These are phyloP conservation scores for Agapostemon virescens DNA, from an alignment of 2,888 invertebrate species.

Conservation along the genomic window DNA sequence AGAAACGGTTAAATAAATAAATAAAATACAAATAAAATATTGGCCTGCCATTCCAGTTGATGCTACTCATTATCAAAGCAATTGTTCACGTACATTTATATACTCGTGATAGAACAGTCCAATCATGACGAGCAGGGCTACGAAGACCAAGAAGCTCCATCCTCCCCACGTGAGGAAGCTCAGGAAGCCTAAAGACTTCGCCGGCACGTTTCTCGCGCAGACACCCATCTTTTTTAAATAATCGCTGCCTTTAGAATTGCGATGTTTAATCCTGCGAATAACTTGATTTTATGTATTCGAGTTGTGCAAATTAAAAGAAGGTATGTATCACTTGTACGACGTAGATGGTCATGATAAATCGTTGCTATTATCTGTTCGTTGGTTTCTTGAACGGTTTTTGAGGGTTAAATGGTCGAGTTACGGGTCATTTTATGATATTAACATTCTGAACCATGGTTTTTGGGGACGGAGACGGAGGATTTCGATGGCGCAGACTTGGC, in stretches of 20 bases:
- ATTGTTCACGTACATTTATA: conserved; percentile 36
- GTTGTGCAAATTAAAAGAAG: background rate
- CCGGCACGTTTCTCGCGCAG: conserved; percentile 37
- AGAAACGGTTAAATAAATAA: background rate
- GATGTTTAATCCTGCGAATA: background rate
- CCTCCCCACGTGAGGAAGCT: conserved; percentile 66
- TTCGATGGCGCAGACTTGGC: background rate
- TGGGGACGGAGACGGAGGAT: background rate
- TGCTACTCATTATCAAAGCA: background rate
- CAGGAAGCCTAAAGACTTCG: too few species aligned
- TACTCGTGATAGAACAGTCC: conserved; percentile 58
- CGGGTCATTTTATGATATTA: background rate
- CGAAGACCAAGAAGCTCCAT: conserved; percentile 67
- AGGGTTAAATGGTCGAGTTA: background rate
- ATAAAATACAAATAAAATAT: background rate
- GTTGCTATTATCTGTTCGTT: background rate
- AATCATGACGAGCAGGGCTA: conserved; percentile 59
- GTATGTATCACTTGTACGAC: background rate
- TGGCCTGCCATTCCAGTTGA: background rate
- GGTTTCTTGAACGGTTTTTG: background rate
- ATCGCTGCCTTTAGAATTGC: background rate
- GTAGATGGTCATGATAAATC: background rate
- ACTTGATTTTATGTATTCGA: background rate
- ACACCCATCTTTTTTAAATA: conserved; percentile 53
- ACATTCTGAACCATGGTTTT: conserved; percentile 8